Percentiles rank a stretch among this genome's conserved stretches.
phyloP scores from a whole-genome alignment of 1,140 invertebrate genomes.

The Bombus impatiens region DNA sequence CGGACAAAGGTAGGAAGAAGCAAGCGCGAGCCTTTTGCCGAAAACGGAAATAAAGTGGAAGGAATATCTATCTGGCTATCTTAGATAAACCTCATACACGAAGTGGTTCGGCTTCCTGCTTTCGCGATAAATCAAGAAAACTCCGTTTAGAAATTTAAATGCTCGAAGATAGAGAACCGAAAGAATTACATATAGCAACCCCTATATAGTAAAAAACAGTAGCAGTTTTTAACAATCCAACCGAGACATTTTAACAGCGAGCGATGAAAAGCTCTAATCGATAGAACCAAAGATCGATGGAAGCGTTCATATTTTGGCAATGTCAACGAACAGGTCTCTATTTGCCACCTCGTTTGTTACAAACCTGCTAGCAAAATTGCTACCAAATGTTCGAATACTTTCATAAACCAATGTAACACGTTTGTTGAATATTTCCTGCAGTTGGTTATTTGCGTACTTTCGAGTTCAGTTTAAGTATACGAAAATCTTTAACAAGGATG shows the following conservation, averaged over 20 bases:
- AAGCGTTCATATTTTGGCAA: no score
- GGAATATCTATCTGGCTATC: slow-evolving; percentile 10
- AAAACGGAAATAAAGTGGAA: slow-evolving; percentile 21
- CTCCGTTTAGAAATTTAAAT: not conserved
- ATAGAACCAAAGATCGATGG: not conserved
- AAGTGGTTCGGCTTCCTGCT: not conserved
- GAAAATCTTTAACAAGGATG: no score
- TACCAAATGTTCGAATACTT: no score
- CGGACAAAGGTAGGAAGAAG: not conserved
- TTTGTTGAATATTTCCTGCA: no score
- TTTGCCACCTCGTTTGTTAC: not conserved
- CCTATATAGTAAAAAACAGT: not conserved
- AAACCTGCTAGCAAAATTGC: no score
- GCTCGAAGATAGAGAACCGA: not conserved
- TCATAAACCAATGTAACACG: no score
- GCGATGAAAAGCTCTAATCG: not conserved
- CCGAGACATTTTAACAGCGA: not conserved
- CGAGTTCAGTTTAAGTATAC: no score
- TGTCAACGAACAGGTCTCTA: not conserved
- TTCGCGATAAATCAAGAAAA: slow-evolving; percentile 15
- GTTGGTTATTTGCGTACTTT: no score
- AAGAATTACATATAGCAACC: not conserved
- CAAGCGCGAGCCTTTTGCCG: not conserved
- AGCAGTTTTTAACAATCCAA: not conserved
- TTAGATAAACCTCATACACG: not conserved